Conservation (phyloP, 2,797 vertebrate genomes). For the Babyrousa celebensis region DNA sequence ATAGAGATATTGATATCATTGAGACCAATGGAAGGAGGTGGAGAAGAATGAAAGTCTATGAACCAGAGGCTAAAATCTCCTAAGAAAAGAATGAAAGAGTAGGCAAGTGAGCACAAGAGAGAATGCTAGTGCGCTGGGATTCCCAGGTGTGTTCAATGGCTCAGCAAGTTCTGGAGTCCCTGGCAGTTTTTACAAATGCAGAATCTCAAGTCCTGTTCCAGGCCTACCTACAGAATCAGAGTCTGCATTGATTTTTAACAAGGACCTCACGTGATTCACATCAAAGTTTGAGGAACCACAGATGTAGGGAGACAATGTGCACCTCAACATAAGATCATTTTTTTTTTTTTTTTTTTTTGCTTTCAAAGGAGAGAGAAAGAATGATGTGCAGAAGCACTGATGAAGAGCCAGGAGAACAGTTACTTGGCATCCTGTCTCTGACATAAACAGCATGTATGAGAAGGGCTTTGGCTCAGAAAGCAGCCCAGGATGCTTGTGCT, state of each 20-base stretch:
- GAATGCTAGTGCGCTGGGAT: not conserved
- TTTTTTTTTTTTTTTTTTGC: no score
- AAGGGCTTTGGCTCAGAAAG: not conserved
- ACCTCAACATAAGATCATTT: not conserved
- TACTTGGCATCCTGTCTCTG: not conserved
- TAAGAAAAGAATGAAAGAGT: not conserved
- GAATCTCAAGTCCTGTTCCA: not conserved
- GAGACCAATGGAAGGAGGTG: not conserved
- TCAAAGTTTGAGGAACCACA: not conserved
- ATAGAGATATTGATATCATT: not conserved
- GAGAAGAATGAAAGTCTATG: not conserved
- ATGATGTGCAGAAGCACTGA: not conserved
- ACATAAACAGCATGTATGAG: not conserved
- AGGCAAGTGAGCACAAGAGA: not conserved
- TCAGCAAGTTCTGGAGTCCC: not conserved
- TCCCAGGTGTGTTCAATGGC: not conserved
- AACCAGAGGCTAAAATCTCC: not conserved
- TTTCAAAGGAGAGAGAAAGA: not conserved
- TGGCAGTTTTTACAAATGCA: not conserved
- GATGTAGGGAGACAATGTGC: not conserved
- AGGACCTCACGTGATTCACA: not conserved
- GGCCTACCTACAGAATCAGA: not conserved
- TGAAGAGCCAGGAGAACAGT: not conserved
- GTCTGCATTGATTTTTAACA: not conserved
- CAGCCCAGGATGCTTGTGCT: not conserved